These are phyloP conservation scores for Electrona antarctica DNA, from an alignment of 2,113 vertebrate genomes.

Conservation along the genomic window DNA sequence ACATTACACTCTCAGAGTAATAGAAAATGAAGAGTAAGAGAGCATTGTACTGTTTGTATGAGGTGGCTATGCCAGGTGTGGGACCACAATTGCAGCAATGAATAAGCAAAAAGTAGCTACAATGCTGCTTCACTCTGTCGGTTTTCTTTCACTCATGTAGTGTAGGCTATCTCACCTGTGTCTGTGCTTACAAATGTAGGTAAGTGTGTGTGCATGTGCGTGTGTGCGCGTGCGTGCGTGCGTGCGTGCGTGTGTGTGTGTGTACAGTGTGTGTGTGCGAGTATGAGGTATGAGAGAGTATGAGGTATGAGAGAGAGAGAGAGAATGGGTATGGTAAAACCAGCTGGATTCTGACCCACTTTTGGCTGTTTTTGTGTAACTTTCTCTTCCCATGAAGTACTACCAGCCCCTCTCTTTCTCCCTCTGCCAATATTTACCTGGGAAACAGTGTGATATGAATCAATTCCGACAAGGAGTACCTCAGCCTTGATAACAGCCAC, in stretches of 20 bases:
- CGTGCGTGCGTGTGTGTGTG: background rate
- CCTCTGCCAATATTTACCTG: conserved; percentile 59
- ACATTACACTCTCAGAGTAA: too few species aligned
- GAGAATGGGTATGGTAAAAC: background rate
- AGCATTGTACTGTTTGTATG: background rate
- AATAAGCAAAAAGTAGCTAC: conserved; percentile 49
- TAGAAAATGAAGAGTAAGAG: too few species aligned
- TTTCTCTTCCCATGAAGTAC: conserved; percentile 39
- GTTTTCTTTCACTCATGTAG: conserved; percentile 13
- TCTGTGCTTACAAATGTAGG: conserved; percentile 1
- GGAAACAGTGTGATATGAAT: conserved; percentile 64
- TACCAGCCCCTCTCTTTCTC: conserved; percentile 22
- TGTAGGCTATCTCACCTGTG: conserved; percentile 3
- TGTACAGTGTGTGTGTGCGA: background rate
- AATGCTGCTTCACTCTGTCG: conserved; percentile 36
- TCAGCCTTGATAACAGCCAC: conserved; percentile 36
- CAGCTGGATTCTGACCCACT: conserved; percentile 64
- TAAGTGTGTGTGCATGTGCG: conserved; percentile 3
- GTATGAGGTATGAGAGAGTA: background rate
- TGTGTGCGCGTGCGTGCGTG: conserved; percentile 7
- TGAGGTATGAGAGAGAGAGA: background rate
- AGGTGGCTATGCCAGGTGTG: conserved; percentile 33
- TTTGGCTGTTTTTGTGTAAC: conserved; percentile 58
- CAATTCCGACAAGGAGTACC: conserved; percentile 58
- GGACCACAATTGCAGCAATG: conserved; percentile 25